Evolutionary conservation across 2,797 vertebrate genomes (phyloP), one percentile per base, ranked within the genome.

Genomic region (Pachyuromys duprasi): DNA sequence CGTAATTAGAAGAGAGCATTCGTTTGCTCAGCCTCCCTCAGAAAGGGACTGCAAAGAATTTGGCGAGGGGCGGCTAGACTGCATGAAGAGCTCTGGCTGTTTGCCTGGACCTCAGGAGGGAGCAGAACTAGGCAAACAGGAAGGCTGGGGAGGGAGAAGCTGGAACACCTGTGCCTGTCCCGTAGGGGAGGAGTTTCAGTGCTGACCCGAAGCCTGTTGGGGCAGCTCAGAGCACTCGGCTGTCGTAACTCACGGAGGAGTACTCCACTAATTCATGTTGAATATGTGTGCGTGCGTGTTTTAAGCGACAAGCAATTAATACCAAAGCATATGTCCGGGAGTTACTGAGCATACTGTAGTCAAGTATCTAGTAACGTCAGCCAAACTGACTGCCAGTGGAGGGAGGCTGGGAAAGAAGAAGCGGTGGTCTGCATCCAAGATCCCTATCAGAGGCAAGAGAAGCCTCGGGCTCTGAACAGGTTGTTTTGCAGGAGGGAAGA

Each of bases 361-460:
- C 33, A 33, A 13, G 24, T 86, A n/a, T 78, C 89, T 86, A 75
- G 69, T 15, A 60, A 86, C 82, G 92, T 24, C 75, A 86, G 90
- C 24, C 86, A 86, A 95, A 74, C 82, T 31, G 87, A 60, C 80
- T 53, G 88, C 57, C 53, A 39, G 9, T 72, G 80, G 80, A 91
- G 95, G 89, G 90, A 92, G 91, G 42, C 87, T 74, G 33, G 62
- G 79, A 93, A 93, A 65, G 76, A 93, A 65, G 76, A 96, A 96
- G 95, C 70, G 79, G 83, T 89, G 90, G 65, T 62, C 36, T 70
- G 72, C 57, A 63, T 84, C 75, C 76, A 76, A 65, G 89, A 22
- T 31, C 94, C 42, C 24, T 42, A 62, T 11, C 89, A 11, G 67
- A 82, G n/a, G 62, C 28, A 80, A n/a, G 42, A 53, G 74, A 12